Percentiles rank a stretch among this genome's conserved stretches.
Conservation (phyloP, 1,140 invertebrate species). For the Hyles euphorbiae region DNA sequence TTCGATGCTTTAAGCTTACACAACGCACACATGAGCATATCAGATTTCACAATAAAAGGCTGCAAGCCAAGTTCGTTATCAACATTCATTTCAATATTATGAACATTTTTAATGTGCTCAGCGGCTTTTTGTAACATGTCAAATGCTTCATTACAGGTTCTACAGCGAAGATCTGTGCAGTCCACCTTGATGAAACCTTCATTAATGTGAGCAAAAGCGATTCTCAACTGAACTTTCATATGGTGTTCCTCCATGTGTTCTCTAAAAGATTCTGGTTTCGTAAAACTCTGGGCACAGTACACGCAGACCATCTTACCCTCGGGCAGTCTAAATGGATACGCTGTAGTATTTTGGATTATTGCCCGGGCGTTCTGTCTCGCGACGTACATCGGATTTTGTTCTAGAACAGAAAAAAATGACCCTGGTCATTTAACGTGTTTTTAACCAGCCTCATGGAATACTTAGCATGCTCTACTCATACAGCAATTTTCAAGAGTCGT, state of each 20-base stretch:
- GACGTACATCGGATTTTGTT: slow-evolving; percentile 29
- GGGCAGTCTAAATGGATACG: slow-evolving; percentile 39
- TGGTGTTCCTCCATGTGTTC: slow-evolving; percentile 24
- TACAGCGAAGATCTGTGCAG: slow-evolving; percentile 45
- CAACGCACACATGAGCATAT: slow-evolving; percentile 44
- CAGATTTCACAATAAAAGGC: slow-evolving; percentile 45
- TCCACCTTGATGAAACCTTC: slow-evolving; percentile 52
- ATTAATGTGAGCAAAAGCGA: slow-evolving; percentile 27
- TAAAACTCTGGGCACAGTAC: slow-evolving; percentile 34
- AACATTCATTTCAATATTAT: slow-evolving; percentile 33
- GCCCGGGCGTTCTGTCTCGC: slow-evolving; percentile 41
- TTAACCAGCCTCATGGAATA: no score
- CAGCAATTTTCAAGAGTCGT: no score
- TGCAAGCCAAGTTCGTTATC: slow-evolving; percentile 40
- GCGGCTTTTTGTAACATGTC: slow-evolving; percentile 34
- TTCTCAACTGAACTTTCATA: slow-evolving; percentile 5
- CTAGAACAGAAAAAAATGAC: slow-evolving; percentile 48
- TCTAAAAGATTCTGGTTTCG: slow-evolving; percentile 29
- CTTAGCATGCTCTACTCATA: no score
- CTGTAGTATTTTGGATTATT: slow-evolving; percentile 39
- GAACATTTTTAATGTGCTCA: slow-evolving; percentile 36
- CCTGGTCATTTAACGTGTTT: slow-evolving; percentile 26
- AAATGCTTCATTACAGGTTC: slow-evolving; percentile 37
- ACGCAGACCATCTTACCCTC: slow-evolving; percentile 41
- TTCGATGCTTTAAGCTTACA: slow-evolving; percentile 40